Evolutionary conservation across 2,797 vertebrate species (phyloP).

Genomic region (Numenius phaeopus): DNA sequence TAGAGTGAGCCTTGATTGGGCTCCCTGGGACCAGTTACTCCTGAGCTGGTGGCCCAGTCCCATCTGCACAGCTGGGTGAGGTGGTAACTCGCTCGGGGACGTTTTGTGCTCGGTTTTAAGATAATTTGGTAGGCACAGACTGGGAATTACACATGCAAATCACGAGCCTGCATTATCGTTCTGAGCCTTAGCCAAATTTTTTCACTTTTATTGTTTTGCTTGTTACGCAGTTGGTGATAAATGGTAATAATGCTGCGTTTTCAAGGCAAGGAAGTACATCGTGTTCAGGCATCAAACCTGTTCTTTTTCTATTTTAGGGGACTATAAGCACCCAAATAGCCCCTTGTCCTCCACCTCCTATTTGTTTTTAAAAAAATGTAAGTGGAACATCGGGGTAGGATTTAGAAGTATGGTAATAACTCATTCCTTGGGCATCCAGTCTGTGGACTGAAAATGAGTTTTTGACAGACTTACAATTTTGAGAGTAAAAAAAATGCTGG

Average conservation of each 20-base stretch:
- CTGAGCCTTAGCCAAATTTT: background rate
- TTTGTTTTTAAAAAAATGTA: background rate
- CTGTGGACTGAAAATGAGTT: background rate
- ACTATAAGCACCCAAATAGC: background rate
- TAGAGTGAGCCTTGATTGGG: accelerated
- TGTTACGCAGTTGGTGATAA: background rate
- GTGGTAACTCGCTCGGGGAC: background rate
- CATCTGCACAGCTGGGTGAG: accelerated
- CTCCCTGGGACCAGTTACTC: accelerated
- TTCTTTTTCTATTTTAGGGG: constrained; percentile 29
- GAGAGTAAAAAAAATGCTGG: background rate
- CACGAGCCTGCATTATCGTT: background rate
- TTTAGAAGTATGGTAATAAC: background rate
- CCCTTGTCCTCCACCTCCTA: background rate
- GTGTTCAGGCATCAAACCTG: constrained; percentile 26
- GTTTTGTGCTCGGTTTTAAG: background rate
- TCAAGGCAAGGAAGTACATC: background rate
- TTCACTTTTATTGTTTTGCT: background rate
- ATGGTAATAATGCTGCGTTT: background rate
- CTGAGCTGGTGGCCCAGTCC: accelerated
- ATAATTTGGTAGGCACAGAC: background rate
- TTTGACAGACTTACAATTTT: background rate
- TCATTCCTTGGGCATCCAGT: background rate
- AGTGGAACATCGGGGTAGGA: background rate
- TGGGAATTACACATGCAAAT: background rate